Evolutionary conservation across 2,797 vertebrate genomes (phyloP).

Genomic region (Numenius phaeopus): DNA sequence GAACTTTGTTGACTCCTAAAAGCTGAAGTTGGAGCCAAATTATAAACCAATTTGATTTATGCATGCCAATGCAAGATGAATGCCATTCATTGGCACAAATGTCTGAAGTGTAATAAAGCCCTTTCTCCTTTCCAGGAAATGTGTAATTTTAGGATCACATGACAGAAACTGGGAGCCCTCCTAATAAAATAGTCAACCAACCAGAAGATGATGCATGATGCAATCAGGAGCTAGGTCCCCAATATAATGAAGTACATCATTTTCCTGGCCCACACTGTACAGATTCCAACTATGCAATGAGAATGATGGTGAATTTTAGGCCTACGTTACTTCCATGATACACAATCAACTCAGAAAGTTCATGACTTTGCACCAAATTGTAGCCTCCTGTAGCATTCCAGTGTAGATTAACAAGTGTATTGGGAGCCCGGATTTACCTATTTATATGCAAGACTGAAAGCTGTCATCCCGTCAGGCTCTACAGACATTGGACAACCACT

Average conservation of each 20-base stretch:
- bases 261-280: neutral
- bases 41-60: conserved; percentile 5
- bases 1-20: conserved; percentile 4
- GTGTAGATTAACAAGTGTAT: neutral
- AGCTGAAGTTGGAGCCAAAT: conserved; percentile 10
- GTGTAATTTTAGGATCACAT: neutral
- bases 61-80: neutral
- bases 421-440: neutral
- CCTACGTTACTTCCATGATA: neutral
- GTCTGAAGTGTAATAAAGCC: neutral
- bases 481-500: neutral
- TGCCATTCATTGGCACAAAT: neutral
- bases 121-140: neutral
- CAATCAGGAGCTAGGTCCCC: neutral
- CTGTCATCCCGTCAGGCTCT: neutral
- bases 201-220: accelerated
- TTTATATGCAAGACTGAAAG: neutral
- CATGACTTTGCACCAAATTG: neutral
- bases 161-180: neutral
- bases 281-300: neutral
- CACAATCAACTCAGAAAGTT: neutral
- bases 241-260: neutral
- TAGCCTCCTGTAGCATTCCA: neutral
- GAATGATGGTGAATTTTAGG: neutral
- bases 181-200: neutral